A percentile compares a stretch with the other conserved stretches of the same genome.
phyloP scores from a whole-genome alignment of 2,113 vertebrate species.

The Globicephala melas region DNA sequence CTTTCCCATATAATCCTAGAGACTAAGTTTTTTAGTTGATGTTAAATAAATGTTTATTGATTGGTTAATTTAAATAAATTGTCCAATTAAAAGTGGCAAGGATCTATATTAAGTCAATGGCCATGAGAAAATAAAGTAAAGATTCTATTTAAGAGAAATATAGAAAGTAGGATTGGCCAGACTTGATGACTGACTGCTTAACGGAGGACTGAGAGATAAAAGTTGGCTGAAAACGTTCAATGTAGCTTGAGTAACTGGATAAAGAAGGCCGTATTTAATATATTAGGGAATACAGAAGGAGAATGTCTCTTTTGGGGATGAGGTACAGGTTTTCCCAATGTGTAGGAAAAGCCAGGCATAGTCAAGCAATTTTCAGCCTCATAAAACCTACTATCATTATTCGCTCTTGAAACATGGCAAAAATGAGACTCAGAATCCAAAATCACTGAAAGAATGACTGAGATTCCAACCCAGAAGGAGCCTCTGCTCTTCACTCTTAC shows the following conservation, averaged over 20 bases:
- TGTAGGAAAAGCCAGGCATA: neutral
- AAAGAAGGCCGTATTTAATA: neutral
- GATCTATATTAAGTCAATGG: neutral
- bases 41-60: neutral
- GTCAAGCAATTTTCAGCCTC: neutral
- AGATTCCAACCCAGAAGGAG: neutral
- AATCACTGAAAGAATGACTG: neutral
- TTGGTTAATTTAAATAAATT: neutral
- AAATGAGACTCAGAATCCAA: neutral
- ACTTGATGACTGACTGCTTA: neutral
- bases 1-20: neutral
- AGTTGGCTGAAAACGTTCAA: neutral
- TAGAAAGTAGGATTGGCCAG: neutral
- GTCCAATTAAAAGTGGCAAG: neutral
- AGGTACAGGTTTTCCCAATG: neutral
- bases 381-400: neutral
- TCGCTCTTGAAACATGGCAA: neutral
- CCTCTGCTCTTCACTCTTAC: neutral
- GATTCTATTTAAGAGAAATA: neutral
- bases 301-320: neutral
- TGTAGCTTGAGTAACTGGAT: neutral
- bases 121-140: neutral
- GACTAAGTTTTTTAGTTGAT: neutral
- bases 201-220: neutral
- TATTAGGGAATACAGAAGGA: neutral